Percentiles rank a stretch among this genome's conserved stretches.
phyloP scores from a whole-genome alignment of 2,113 vertebrate genomes.

The Anhinga anhinga region DNA sequence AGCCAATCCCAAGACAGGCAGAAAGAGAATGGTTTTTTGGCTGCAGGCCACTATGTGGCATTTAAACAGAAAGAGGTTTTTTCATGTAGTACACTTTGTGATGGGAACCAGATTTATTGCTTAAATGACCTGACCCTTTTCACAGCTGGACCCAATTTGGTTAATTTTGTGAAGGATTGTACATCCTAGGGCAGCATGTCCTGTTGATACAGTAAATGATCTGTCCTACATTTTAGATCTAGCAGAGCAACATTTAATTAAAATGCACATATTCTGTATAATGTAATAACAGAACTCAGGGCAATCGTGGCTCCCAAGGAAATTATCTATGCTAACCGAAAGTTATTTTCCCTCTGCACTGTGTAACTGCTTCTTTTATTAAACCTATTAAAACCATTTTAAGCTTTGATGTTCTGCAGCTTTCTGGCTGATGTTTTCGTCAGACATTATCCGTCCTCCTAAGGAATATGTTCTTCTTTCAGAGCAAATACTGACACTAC shows the following conservation, averaged over 20 bases:
- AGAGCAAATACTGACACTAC: not conserved
- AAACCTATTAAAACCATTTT: not conserved
- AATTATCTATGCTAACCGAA: not conserved
- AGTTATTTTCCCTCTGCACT: not conserved
- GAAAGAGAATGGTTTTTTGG: not conserved
- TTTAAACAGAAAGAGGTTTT: not conserved
- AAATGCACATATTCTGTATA: slow-evolving; percentile 17
- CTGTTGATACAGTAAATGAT: not conserved
- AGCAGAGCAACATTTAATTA: not conserved
- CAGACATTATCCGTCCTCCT: not conserved
- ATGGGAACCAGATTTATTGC: not conserved
- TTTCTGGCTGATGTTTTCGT: slow-evolving; percentile 9
- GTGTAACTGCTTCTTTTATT: not conserved
- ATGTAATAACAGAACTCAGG: not conserved
- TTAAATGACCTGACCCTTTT: not conserved
- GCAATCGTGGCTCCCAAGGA: not conserved
- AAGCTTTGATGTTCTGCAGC: slow-evolving; percentile 36
- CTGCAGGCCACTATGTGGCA: not conserved
- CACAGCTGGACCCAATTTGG: not conserved
- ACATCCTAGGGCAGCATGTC: not conserved
- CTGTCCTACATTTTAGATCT: slow-evolving; percentile 11
- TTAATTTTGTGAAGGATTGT: slow-evolving; percentile 10
- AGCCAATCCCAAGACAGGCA: not conserved
- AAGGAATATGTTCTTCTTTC: not conserved
- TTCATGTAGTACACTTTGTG: not conserved